Evolutionary conservation across 2,888 invertebrate species (phyloP), one percentile per base, ranked within the genome.

Genomic region (Oscheius sp.): DNA sequence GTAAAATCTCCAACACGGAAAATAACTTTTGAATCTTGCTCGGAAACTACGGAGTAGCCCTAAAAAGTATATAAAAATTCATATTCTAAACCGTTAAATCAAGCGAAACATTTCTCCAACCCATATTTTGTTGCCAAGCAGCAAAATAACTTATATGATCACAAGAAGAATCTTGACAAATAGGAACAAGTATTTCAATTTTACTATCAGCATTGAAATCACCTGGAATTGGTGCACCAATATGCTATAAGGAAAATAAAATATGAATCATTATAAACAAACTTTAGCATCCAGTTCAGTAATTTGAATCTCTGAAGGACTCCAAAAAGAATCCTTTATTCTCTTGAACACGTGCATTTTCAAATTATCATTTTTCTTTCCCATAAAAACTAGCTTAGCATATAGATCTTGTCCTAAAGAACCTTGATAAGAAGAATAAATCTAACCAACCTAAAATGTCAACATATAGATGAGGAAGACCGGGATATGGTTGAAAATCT

Each of bases 1-100:
- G 75, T 77, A 63, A 78, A 83, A 38, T 85, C 86, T 24, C 85
- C 85, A 24, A 81, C 78, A 2, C 85, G 78, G 69, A 86, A 80
- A 12, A 82, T 44, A 12, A 75, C 76, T 24, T 62, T 45, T 4
- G 75, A 73, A 47, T 59, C 68, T 5, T 64, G 61, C 12, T 77
- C 76, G 1, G 32, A 12, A 5, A 62, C 30, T 20, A 73, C 49
- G 20, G 65, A 41, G 4, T 57, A 32, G 28, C 67, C 70, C 65
- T 72, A 28, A 30, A 64, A 8, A 14, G 4, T 17, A 50, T 17
- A 36, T 12, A 41, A 17, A 66, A 44, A 56, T 8, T 5, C 14
- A 30, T 4, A 20, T 32, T 0, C 56, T 24, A 5, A 26, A 62
- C 56, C 0, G n/a, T 6, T 22, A 49, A 28, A 62, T 67, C 61